These are phyloP conservation scores for Gobio gobio DNA, from an alignment of 2,113 vertebrate genomes.

Conservation along the genomic window DNA sequence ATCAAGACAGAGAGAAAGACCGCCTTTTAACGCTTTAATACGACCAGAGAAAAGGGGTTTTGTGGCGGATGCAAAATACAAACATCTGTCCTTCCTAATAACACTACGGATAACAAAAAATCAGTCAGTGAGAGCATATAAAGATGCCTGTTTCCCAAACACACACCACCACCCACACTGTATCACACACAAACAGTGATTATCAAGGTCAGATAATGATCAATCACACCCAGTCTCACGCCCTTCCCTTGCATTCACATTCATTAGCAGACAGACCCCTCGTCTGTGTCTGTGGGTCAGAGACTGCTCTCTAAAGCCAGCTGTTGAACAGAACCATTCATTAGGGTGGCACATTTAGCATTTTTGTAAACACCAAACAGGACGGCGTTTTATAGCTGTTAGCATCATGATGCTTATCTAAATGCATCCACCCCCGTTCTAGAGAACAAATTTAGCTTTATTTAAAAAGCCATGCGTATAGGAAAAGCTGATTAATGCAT, in stretches of 20 bases:
- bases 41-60: not conserved
- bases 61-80: not conserved
- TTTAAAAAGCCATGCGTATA: not conserved
- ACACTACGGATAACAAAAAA: not conserved
- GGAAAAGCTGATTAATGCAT: not conserved
- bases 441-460: not conserved
- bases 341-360: conserved; percentile 3
- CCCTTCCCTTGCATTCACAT: not conserved
- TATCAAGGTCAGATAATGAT: conserved; percentile 57
- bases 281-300: conserved; percentile 27
- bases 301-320: conserved; percentile 18
- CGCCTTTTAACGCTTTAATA: not conserved
- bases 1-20: not conserved
- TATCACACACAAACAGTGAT: conserved; percentile 28
- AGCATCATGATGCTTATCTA: conserved; percentile 20
- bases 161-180: not conserved
- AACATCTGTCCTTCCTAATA: not conserved
- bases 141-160: not conserved
- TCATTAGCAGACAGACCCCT: conserved; percentile 33
- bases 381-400: conserved; percentile 1
- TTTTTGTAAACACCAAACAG: conserved; percentile 24
- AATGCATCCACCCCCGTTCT: not conserved
- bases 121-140: not conserved
- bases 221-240: conserved; percentile 27
- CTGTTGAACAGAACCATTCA: conserved; percentile 42